Evolutionary conservation across 2,797 vertebrate species (phyloP), one percentile per base, ranked within the genome.

Genomic region (Passerculus sandwichensis): DNA sequence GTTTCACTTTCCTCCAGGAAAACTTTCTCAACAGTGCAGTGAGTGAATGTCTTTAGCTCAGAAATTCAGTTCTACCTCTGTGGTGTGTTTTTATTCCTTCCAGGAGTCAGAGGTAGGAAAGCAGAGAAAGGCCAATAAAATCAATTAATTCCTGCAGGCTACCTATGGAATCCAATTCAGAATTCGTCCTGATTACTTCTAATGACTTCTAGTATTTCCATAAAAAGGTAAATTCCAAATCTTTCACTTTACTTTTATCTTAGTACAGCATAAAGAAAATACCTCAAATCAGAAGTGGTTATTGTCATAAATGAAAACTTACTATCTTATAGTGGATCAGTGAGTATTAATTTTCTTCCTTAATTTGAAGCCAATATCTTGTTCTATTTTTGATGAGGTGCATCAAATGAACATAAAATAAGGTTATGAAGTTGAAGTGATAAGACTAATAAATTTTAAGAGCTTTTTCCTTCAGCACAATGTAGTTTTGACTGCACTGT

Each of bases 271-370:
- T 15, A 34, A 48, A 34, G 84, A 61, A 74, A 84, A 71, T 22
- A 40, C 15, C 15, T 27, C 4, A 86, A 64, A 16, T 71, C 47
- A 78, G 75, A 34, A 91, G 32, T 15, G 21, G 12, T 89, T 93
- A 77, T 5, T 45, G 4, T 32, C 48, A 6, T 23, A 42, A 70
- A 88, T 60, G 38, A 70, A 29, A 90, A 26, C 6, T 48, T 44
- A 75, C 88, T 95, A 94, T 84, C 45, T 79, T 81, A 89, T 3
- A 44, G 51, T 27, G 45, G 32, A 91, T 91, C 60, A 57, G 3
- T 57, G 51, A 89, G 32, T 75, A 95, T 86, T 96, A 84, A 9
- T 18, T 53, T 60, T 95, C 53, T 88, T 94, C 29, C 57, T 75
- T 92, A 47, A 50, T 91, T 94, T 91, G 32, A 84, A 64, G 65